Evolutionary conservation across 53 echinoderm and acorn worm species (phyloP), one percentile per base, ranked within the genome.

Genomic region (Pentamera pediparva): DNA sequence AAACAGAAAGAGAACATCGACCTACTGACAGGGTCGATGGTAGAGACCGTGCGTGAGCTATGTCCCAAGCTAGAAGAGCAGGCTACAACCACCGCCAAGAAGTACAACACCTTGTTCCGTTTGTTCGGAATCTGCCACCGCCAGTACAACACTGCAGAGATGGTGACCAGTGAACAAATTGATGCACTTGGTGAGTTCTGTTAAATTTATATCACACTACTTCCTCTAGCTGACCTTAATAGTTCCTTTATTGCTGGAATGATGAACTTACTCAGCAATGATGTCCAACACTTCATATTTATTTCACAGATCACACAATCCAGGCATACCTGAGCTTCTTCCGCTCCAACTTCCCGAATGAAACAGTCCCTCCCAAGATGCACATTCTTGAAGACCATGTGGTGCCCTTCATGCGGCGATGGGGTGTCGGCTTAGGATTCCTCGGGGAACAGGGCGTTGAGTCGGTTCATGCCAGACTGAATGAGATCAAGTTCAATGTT

Each of bases 351-450:
- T 57, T 57, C 27, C 57, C 57, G 8, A 8, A 57, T 3, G 57
- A 57, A 27, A 25, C 28, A 1, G 57, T 57, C 29, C 24, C 57
- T 30, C 67, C 29, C 29, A 79, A 79, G 38, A 69, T 79, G 57
- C 79, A 79, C 58, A 79, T 79, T 15, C 69, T 79, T 22, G 70
- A 79, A 24, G 70, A 79, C 39, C 79, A 79, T 37, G 69, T 69
- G 10, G 32, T 79, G 6, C 71, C 70, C 22, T 79, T 69, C 38
- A 53, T 79, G 50, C 32, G 19, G 32, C 13, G 55, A 53, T 79
- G 79, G 79, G 39, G 41, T 7, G 52, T 79, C 41, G 70, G 70
- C n/a, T 43, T 69, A 22, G 79, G 79, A 4, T 79, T 79, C 39
- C 70, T 69, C 10, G 79, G 79, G 20, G 79, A 79, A 37, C 79